Evolutionary conservation across 2,113 vertebrate genomes (phyloP), one percentile per base, ranked within the genome.

Genomic region (Oryzias javanicus): DNA sequence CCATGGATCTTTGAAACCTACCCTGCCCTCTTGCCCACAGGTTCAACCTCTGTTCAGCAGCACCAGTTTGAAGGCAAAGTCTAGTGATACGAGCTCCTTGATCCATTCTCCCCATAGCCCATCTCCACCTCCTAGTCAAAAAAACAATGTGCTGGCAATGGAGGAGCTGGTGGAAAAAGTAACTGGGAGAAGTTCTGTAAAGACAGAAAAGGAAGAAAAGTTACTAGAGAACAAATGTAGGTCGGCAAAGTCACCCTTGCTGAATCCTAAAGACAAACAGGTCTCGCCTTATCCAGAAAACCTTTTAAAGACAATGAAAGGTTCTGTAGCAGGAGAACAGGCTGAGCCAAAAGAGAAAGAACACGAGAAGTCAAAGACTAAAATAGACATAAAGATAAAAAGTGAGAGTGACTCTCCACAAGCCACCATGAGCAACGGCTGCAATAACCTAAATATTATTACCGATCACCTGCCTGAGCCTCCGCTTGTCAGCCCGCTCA

Each of bases 121-220:
- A 4, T 92, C 95, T 56, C 92, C 96, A 4, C 95, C 97, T 0
- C 95, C 93, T 0, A 94, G 92, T 80, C 95, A 94, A 81, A 96
- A 92, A 85, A 98, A 92, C 88, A 98, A 99, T 6, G 95, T 99
- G 14, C 91, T 94, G 4, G 97, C 97, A 57, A 99, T 98, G 97
- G 97, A 99, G 69, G 97, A 99, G 61, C 82, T 99, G 1, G 97
- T 99, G 55, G 96, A 97, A 89, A 99, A 99, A 74, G 95, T 99
- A 62, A 97, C 96, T 0, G 94, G 96, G 49, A 98, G 95, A 90
- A 94, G 90, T 64, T 89, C 65, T 0, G 68, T 94, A n/a, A 97
- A 96, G 78, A 95, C 71, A 17, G 91, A 91, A 54, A 90, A 82
- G 42, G 91, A 94, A 57, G 96, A 98, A 72, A 93, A 92, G 69